A percentile compares a stretch with the other conserved stretches of the same genome.
These are phyloP conservation scores for Gallinago undulata DNA, from an alignment of 2,113 vertebrate genomes.

Conservation along the genomic window DNA sequence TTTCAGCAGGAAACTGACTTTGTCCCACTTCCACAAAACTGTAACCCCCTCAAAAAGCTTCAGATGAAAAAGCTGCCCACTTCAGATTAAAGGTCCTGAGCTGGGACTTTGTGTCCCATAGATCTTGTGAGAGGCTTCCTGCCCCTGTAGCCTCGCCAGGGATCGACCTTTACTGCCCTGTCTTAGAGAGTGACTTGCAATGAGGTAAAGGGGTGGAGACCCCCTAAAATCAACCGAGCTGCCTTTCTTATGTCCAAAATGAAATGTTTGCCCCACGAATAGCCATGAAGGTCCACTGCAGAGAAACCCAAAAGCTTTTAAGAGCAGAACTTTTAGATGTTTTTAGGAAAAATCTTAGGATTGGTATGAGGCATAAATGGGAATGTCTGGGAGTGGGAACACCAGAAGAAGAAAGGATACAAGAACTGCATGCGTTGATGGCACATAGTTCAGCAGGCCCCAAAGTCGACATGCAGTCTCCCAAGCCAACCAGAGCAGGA, in stretches of 20 bases:
- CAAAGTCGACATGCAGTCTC: neutral
- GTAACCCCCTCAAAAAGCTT: neutral
- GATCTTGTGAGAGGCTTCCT: neutral
- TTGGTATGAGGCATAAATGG: neutral
- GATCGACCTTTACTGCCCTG: neutral
- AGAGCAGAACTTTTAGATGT: neutral
- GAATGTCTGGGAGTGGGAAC: neutral
- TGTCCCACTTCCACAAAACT: neutral
- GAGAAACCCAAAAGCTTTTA: neutral
- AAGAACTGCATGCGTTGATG: rapidly evolving
- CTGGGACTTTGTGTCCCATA: neutral
- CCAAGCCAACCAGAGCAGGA: neutral
- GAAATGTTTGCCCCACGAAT: neutral
- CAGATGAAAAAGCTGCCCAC: rapidly evolving
- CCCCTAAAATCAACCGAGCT: neutral
- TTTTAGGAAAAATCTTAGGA: neutral
- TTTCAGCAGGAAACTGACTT: neutral
- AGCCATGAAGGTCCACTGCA: neutral
- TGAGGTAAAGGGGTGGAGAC: neutral
- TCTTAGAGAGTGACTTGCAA: neutral
- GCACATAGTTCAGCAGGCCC: neutral
- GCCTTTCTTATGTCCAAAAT: neutral
- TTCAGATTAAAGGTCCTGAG: neutral
- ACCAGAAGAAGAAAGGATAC: neutral
- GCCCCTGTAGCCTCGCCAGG: neutral